Evolutionary conservation across 2,113 vertebrate species (phyloP).

Genomic region (Coptodon bakossiorum): DNA sequence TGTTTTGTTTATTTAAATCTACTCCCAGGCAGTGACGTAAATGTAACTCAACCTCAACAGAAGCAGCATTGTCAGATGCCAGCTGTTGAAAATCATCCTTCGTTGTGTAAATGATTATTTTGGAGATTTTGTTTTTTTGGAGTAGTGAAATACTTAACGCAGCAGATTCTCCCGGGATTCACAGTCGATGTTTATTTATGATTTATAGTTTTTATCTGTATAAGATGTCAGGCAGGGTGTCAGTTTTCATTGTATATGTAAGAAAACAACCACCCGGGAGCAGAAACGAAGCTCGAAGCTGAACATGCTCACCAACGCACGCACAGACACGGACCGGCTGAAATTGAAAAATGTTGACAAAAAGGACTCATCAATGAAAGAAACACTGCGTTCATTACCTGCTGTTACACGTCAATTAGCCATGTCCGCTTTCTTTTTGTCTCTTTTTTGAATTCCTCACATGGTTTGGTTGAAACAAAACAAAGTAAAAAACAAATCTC

Average conservation of each 20-base stretch:
- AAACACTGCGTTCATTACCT: not conserved
- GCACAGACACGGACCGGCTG: not conserved
- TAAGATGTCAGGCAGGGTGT: slow-evolving; percentile 10
- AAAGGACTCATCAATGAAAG: not conserved
- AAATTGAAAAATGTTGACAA: not conserved
- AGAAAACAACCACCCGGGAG: not conserved
- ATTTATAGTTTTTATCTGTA: not conserved
- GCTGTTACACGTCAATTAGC: slow-evolving; percentile 26
- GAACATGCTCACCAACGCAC: not conserved
- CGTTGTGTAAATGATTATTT: not conserved
- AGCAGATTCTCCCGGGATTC: not conserved
- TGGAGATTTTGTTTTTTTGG: not conserved
- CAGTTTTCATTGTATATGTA: not conserved
- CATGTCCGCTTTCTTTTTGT: not conserved
- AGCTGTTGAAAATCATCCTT: not conserved
- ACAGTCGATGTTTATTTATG: not conserved
- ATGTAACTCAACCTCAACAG: not conserved
- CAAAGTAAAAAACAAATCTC: not conserved
- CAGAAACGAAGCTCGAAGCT: not conserved
- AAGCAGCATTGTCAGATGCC: not conserved
- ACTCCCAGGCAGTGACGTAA: not conserved
- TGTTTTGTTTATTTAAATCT: not conserved
- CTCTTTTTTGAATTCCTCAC: slow-evolving; percentile 12
- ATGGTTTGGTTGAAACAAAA: not conserved
- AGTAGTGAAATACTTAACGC: not conserved